These are phyloP conservation scores for Diplolepis rosae DNA, from an alignment of 2,888 invertebrate genomes.

Conservation along the genomic window DNA sequence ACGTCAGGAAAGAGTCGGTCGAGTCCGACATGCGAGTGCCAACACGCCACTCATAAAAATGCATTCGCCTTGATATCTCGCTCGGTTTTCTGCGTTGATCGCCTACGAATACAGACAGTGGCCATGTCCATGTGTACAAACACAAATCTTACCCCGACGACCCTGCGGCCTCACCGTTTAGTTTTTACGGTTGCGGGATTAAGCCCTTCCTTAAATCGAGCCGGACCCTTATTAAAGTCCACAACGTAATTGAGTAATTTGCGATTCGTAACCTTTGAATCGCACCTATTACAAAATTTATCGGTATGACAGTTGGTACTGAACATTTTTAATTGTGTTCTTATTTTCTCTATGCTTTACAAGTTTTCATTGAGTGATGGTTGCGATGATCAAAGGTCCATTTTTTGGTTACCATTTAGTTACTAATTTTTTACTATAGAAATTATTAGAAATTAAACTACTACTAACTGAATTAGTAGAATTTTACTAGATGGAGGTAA, in stretches of 20 bases:
- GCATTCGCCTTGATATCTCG: constrained; percentile 58
- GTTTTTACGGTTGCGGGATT: constrained; percentile 40
- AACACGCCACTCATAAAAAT: constrained; percentile 64
- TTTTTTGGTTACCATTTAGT: no score
- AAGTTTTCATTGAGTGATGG: no score
- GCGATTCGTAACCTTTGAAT: constrained; percentile 43
- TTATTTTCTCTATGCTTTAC: constrained; percentile 5
- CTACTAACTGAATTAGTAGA: no score
- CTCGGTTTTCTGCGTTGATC: constrained; percentile 39
- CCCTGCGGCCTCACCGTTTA: constrained; percentile 40
- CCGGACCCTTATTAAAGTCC: constrained; percentile 45
- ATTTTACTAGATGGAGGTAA: no score
- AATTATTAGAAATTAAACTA: no score
- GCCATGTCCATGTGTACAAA: constrained; percentile 27
- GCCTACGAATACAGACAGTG: constrained; percentile 18
- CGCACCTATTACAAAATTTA: neutral
- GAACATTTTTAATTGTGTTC: neutral
- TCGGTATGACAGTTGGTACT: neutral
- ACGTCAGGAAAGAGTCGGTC: constrained; percentile 50
- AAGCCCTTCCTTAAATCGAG: constrained; percentile 45
- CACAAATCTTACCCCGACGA: constrained; percentile 21
- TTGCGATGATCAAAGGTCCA: no score
- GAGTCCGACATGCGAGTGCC: constrained; percentile 59
- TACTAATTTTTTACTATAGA: no score
- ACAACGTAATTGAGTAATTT: constrained; percentile 47